Percentiles rank a stretch among this genome's conserved stretches.
These are phyloP conservation scores for Apogon talboti DNA, from an alignment of 2,797 vertebrate genomes.

Conservation along the genomic window DNA sequence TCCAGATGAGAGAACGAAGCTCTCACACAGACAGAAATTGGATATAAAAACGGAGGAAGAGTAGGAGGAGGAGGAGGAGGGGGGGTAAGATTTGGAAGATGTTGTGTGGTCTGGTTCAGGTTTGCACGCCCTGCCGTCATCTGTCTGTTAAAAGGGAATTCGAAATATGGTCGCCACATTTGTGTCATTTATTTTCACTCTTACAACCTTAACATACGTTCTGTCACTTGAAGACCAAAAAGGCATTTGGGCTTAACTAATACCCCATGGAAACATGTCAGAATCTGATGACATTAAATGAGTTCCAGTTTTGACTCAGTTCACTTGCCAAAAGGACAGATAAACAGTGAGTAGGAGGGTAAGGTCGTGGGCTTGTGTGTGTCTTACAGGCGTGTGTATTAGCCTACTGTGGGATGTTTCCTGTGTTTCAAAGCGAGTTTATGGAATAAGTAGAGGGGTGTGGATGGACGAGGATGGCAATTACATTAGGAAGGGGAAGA, in stretches of 20 bases:
- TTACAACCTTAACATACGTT: conserved; percentile 63
- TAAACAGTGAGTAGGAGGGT: conserved; percentile 39
- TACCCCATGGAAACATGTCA: conserved; percentile 44
- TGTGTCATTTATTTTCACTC: conserved; percentile 64
- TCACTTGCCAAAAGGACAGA: conserved; percentile 57
- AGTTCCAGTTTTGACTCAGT: conserved; percentile 56
- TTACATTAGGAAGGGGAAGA: conserved; percentile 41
- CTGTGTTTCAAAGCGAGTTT: conserved; percentile 44
- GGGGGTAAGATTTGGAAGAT: conserved; percentile 4
- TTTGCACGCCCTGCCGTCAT: conserved; percentile 48
- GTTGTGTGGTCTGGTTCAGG: conserved; percentile 62
- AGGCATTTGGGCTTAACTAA: conserved; percentile 44
- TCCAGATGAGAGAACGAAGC: conserved; percentile 52
- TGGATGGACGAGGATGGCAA: conserved; percentile 47
- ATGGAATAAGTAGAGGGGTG: conserved; percentile 22
- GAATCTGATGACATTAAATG: conserved; percentile 52
- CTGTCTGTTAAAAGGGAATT: conserved; percentile 37
- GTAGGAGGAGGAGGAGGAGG: conserved; percentile 11
- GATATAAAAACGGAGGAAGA: not conserved
- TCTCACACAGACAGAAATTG: not conserved
- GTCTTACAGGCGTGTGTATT: conserved; percentile 42
- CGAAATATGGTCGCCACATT: conserved; percentile 70
- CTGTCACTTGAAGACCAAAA: conserved; percentile 57
- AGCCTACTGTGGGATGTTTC: conserved; percentile 49
- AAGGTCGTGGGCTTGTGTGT: conserved; percentile 34